Percentiles rank a stretch among this genome's conserved stretches.
These are phyloP conservation scores for Drosophila buzzatii DNA, from an alignment of 2,888 invertebrate genomes.

Conservation along the genomic window DNA sequence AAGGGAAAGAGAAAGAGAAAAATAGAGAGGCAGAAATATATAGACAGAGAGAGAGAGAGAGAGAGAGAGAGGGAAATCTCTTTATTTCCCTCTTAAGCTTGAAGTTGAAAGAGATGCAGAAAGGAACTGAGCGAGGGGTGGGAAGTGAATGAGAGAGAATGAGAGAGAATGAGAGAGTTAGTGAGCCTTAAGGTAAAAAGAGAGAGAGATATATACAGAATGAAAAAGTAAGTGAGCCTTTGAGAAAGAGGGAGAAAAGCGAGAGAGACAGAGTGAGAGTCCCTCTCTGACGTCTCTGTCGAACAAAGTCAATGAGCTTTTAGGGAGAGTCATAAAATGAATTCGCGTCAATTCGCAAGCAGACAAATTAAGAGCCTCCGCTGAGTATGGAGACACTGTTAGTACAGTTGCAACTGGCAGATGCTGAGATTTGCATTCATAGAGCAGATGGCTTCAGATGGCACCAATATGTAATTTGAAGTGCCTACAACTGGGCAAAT, in stretches of 20 bases:
- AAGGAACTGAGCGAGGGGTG: neutral
- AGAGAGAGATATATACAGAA: neutral
- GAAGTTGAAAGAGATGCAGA: neutral
- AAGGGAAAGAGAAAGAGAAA: neutral
- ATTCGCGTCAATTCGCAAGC: neutral
- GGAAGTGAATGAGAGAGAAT: neutral
- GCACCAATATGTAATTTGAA: constrained; percentile 7
- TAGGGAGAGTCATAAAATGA: neutral
- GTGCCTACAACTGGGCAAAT: constrained; percentile 30
- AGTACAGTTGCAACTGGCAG: constrained; percentile 5
- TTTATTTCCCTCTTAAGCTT: too few species aligned
- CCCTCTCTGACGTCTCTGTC: too few species aligned
- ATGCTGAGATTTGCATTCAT: constrained; percentile 9
- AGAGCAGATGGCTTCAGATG: neutral
- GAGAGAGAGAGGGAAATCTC: neutral
- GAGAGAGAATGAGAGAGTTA: neutral
- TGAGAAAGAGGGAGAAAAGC: neutral
- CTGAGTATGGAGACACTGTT: neutral
- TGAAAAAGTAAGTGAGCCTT: neutral
- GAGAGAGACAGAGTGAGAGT: neutral
- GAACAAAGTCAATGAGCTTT: neutral
- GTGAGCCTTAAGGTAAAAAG: too few species aligned
- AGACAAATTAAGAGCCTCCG: constrained; percentile 5
- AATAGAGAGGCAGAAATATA: neutral
- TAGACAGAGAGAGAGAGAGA: neutral